Evolutionary conservation across 2,797 vertebrate genomes (phyloP), one percentile per base, ranked within the genome.

Genomic region (Parotocinclus haroldoi): DNA sequence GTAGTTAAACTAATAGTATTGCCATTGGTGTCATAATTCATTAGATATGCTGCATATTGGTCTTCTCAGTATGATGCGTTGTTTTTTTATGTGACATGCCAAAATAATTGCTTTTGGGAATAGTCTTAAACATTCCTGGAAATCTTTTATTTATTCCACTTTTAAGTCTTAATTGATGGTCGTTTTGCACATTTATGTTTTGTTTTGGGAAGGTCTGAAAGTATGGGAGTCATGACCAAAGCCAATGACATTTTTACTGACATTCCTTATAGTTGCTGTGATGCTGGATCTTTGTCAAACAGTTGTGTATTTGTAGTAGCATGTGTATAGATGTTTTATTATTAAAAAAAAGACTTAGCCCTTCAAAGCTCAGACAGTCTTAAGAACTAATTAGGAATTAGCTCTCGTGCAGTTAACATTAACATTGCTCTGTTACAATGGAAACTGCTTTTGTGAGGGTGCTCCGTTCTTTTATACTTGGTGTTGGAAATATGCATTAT

Each of bases 231-330:
- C 18, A 17, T 38, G 46, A 66, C 51, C 58, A 66, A 66, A 66
- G 56, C 10, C 37, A 9, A 10, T 54, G 19, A 46, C 10, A 7
- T 11, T 60, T 40, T 37, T 19, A 51, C 64, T 7, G 17, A 64
- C 77, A 76, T 79, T 73, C 72, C 72, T 38, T 39, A 63, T 59
- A 58, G 66, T 62, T 40, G 17, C 67, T 51, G 59, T 46, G 40
- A 71, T 79, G 78, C 78, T 77, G 78, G 72, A 68, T n/a, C 46
- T 66, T 27, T 65, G n/a, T n/a, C n/a, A 60, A 72, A 13, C 55
- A 62, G 77, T 49, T 5, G 44, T 52, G 18, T 48, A 7, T 64
- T 48, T 65, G 40, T 49, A 38, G 44, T 66, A 45, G 53, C 63
- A 72, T 71, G 40, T 66, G 17, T 17, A 46, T 75, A 48, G 50